Conservation (phyloP, 2,797 vertebrate species). For the Sebastiscus albofasciatus region DNA sequence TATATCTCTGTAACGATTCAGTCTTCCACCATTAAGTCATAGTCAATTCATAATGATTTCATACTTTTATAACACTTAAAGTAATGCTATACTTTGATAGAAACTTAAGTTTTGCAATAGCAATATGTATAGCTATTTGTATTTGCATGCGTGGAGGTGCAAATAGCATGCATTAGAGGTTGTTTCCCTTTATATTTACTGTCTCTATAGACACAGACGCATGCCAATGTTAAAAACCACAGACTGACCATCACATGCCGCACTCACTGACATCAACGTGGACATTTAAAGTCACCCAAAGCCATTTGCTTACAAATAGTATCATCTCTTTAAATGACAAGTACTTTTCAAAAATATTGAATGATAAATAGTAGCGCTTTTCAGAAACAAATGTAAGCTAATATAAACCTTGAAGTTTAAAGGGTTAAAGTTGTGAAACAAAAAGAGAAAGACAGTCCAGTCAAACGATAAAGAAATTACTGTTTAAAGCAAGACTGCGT, state of each 20-base stretch:
- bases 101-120: neutral
- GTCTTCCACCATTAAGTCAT: neutral
- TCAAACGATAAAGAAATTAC: neutral
- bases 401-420: neutral
- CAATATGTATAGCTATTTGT: constrained; percentile 15
- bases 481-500: neutral
- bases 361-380: neutral
- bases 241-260: neutral
- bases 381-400: neutral
- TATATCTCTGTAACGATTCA: neutral
- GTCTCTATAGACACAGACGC: neutral
- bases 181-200: neutral
- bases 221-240: neutral
- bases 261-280: neutral
- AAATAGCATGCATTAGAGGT: neutral
- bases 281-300: neutral
- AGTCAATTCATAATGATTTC: neutral
- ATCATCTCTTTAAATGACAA: neutral
- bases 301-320: neutral
- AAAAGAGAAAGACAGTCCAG: neutral
- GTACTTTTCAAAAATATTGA: neutral
- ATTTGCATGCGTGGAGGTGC: neutral
- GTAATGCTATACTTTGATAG: neutral
- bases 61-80: neutral
- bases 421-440: neutral